Evolutionary conservation across 2,888 invertebrate genomes (phyloP).

Genomic region (Athalia cordata): DNA sequence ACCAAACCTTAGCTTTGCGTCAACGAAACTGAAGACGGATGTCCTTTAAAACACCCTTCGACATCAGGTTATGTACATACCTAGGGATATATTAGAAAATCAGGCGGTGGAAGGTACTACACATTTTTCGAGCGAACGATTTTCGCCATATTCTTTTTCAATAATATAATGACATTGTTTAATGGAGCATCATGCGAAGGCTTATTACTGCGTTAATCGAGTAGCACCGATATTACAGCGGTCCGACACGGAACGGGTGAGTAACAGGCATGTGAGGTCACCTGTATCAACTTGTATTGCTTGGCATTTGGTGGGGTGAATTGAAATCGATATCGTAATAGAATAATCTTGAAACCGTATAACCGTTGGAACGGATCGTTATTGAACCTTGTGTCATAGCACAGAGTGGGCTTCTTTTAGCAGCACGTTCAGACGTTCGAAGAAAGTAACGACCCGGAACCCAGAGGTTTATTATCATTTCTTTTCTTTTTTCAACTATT

Average conservation of each 20-base stretch:
- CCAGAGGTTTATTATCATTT: neutral
- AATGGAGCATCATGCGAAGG: neutral
- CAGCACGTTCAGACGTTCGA: slow-evolving; percentile 4
- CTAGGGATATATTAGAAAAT: no score
- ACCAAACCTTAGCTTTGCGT: no score
- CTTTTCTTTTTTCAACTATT: neutral
- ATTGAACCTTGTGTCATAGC: slow-evolving; percentile 50
- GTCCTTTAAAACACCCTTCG: no score
- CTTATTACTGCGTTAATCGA: neutral
- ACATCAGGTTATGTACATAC: no score
- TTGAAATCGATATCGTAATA: slow-evolving; percentile 65
- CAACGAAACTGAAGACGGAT: no score
- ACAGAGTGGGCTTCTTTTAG: slow-evolving; percentile 28
- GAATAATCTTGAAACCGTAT: slow-evolving; percentile 69
- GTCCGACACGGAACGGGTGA: neutral
- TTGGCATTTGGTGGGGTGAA: slow-evolving; percentile 38
- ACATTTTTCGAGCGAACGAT: no score
- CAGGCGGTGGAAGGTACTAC: no score
- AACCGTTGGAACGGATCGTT: slow-evolving; percentile 54
- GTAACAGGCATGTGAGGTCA: neutral
- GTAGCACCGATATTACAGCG: neutral
- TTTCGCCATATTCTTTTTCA: no score
- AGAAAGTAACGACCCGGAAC: slow-evolving; percentile 20
- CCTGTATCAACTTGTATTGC: neutral
- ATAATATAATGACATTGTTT: neutral